phyloP scores from a whole-genome alignment of 2,888 invertebrate genomes.

The Drosophila nigricruria region DNA sequence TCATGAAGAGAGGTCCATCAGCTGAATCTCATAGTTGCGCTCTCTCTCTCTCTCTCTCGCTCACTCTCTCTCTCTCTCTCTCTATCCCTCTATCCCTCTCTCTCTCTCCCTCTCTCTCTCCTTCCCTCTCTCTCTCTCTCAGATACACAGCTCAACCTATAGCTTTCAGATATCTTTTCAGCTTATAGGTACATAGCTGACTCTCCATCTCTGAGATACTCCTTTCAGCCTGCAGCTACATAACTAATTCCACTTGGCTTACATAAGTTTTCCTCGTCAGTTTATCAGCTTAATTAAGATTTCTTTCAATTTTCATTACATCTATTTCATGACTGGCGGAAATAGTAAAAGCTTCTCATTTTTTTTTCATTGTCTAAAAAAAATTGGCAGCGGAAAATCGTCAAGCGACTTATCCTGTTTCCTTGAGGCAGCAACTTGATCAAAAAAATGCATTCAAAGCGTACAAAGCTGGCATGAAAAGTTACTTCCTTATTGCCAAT shows the following conservation, averaged over 20 bases:
- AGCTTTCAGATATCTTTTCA: neutral
- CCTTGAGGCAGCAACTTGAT: conserved; percentile 58
- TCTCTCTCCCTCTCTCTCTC: neutral
- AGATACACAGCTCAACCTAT: neutral
- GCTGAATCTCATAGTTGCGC: no score
- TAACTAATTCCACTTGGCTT: neutral
- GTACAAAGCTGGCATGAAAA: conserved; percentile 71
- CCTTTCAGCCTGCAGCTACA: neutral
- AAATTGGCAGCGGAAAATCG: conserved; percentile 59
- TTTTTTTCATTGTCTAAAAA: neutral
- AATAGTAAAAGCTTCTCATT: conserved; percentile 28
- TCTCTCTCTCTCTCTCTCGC: no score
- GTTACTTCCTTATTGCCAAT: conserved; percentile 79
- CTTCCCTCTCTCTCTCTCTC: neutral
- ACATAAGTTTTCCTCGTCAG: neutral
- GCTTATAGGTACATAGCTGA: neutral
- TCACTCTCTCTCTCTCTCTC: neutral
- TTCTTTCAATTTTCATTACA: conserved; percentile 9
- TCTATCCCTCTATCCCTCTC: neutral
- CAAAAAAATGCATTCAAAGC: conserved; percentile 50
- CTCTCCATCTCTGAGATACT: neutral
- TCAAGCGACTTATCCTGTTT: conserved; percentile 73
- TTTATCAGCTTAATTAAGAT: conserved; percentile 3
- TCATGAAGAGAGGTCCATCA: no score
- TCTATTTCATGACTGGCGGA: conserved; percentile 36